phyloP scores from a whole-genome alignment of 2,888 invertebrate species.

The Autographa gamma region DNA sequence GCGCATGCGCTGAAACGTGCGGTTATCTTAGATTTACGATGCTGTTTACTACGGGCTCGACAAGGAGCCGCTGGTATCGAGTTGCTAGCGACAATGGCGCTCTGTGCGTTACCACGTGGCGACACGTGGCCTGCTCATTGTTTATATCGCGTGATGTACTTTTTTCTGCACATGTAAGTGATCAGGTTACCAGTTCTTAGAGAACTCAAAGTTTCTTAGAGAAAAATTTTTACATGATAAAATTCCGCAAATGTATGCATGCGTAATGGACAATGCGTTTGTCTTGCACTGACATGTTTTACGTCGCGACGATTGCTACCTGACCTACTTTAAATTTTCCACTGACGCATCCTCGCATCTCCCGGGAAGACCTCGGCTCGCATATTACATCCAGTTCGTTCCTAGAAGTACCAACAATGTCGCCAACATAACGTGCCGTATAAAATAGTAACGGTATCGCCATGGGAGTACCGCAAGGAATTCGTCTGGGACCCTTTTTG shows the following conservation, averaged over 20 bases:
- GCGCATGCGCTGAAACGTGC: slow-evolving; percentile 48
- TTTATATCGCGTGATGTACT: slow-evolving; percentile 13
- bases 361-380: slow-evolving; percentile 22
- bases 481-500: slow-evolving; percentile 72
- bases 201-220: no score
- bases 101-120: slow-evolving; percentile 39
- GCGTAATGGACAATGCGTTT: slow-evolving; percentile 32
- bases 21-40: slow-evolving; percentile 53
- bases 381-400: slow-evolving; percentile 47
- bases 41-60: slow-evolving; percentile 54
- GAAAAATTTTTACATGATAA: slow-evolving; percentile 11
- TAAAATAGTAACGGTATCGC: slow-evolving; percentile 58
- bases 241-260: slow-evolving; percentile 21
- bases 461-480: slow-evolving; percentile 74
- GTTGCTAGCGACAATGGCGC: slow-evolving; percentile 34
- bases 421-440: slow-evolving; percentile 45
- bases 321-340: slow-evolving; percentile 64
- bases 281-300: slow-evolving; percentile 42
- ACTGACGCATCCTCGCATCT: slow-evolving; percentile 45
- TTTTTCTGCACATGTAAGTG: slow-evolving; percentile 17
- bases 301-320: slow-evolving; percentile 35
- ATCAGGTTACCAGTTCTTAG: not conserved
- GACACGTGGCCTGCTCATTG: not conserved
- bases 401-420: slow-evolving; percentile 50
- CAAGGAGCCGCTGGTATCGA: slow-evolving; percentile 36